A percentile compares a stretch with the other conserved stretches of the same genome.
phyloP scores from a whole-genome alignment of 23 tunicate species.

The Trididemnum clinides region DNA sequence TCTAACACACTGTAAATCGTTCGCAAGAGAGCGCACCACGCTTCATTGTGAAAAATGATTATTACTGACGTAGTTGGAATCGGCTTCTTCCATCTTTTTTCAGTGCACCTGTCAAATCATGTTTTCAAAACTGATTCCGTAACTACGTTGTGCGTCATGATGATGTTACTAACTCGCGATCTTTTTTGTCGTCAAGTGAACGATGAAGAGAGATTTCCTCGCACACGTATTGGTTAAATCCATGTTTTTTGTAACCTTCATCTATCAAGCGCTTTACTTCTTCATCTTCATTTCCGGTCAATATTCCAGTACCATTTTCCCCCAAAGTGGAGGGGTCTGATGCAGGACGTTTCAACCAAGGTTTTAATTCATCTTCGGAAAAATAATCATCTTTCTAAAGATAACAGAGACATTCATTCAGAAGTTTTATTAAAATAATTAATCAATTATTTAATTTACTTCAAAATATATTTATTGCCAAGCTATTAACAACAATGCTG shows the following conservation, averaged over 20 bases:
- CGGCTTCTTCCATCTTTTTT: conserved; percentile 74
- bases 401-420: too few species aligned
- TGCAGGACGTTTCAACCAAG: conserved; percentile 56
- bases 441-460: too few species aligned
- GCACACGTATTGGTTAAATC: conserved; percentile 93
- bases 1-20: conserved; percentile 87
- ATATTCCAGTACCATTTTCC: conserved; percentile 63
- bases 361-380: conserved; percentile 65
- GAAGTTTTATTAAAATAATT: too few species aligned
- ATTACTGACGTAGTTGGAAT: conserved; percentile 89
- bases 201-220: conserved; percentile 90
- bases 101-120: conserved; percentile 84
- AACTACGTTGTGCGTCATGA: background rate
- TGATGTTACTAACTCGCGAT: conserved; percentile 76
- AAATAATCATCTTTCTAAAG: conserved; percentile 49
- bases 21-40: conserved; percentile 96
- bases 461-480: too few species aligned
- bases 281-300: conserved; percentile 24
- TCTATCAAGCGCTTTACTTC: conserved; percentile 44
- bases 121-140: too few species aligned
- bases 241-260: conserved; percentile 94
- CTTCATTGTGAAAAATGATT: conserved; percentile 96
- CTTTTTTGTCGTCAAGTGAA: conserved; percentile 63
- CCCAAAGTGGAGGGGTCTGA: conserved; percentile 56
- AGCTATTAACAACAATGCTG: too few species aligned